Evolutionary conservation across 2,888 invertebrate species (phyloP), one percentile per base, ranked within the genome.

Genomic region (Coenonympha arcania): DNA sequence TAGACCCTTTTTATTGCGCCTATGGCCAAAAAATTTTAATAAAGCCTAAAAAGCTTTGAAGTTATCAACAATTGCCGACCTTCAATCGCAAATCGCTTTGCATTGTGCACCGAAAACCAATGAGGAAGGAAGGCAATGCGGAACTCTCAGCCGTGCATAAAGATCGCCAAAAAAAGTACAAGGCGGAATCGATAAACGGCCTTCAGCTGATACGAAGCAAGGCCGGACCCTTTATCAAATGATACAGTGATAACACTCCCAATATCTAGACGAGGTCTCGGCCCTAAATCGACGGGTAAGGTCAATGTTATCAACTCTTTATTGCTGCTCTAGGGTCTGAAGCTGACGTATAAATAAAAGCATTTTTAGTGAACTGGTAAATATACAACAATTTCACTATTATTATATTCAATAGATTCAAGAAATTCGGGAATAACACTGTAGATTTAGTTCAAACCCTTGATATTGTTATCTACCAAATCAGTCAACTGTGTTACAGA

Each of bases 221-320:
- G 83, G 83, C 64, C 76, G 68, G 58, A 69, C 79, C 84, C 82
- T 82, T 79, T 79, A 81, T 82, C 79, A 63, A 45, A 46, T 62
- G 76, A 78, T 79, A 78, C 76, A 61, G 69, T 50, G 57, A 63
- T 71, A 79, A 80, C 74, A 80, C 72, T 58, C 65, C 69, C 69
- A 69, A 56, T 56, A 55, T 8, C 26, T 34, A 31, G 43, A 31
- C 24, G 24, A 33, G 43, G 42, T 19, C 42, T 6, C 31, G 43
- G 43, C 9, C 31, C 31, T 33, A 20, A 24, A 33, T 34, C 34
- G 18, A 22, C 11, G 44, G 24, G 34, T 34, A 34, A 33, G 44
- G 44, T 44, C 44, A 44, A 44, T 44, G 44, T 24, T 34, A 34
- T 34, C 34, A 22, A 16, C 24, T 33, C 6, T 26, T 19, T 24